Percentiles rank a stretch among this genome's conserved stretches.
These are phyloP conservation scores for Erethizon dorsatum DNA, from an alignment of 2,797 vertebrate genomes.

Conservation along the genomic window DNA sequence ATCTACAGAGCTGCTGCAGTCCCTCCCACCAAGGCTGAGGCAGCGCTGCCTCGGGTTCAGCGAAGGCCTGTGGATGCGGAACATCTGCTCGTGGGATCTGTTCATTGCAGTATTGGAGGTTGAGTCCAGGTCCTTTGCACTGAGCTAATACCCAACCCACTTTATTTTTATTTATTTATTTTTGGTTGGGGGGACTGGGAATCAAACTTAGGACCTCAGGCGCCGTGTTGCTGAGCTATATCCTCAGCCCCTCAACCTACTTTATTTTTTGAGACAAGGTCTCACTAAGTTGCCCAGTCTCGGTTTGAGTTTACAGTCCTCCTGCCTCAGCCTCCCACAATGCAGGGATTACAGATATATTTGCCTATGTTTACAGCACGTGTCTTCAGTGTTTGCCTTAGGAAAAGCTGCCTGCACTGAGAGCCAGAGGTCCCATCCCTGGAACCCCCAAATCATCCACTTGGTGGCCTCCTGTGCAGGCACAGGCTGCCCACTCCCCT, in stretches of 20 bases:
- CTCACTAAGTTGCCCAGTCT: neutral
- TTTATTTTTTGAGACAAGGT: neutral
- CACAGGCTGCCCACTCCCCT: neutral
- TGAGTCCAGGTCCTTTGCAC: neutral
- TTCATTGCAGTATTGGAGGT: neutral
- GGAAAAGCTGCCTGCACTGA: neutral
- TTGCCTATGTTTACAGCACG: fast-evolving
- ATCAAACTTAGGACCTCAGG: no score
- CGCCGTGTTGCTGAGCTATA: no score
- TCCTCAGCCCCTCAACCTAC: no score
- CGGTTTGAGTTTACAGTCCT: neutral
- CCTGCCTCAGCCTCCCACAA: neutral
- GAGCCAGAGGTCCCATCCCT: neutral
- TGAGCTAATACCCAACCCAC: neutral
- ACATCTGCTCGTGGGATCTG: neutral
- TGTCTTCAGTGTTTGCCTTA: neutral
- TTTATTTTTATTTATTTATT: no score
- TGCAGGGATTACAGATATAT: neutral
- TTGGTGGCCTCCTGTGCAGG: neutral
- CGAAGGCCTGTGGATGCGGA: neutral
- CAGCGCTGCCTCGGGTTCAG: no score
- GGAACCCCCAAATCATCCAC: neutral
- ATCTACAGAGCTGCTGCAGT: fast-evolving
- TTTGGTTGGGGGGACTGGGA: no score
- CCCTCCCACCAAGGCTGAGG: no score